Conservation (phyloP, 2,797 vertebrate genomes). For the Acrossocheilus fasciatus region DNA sequence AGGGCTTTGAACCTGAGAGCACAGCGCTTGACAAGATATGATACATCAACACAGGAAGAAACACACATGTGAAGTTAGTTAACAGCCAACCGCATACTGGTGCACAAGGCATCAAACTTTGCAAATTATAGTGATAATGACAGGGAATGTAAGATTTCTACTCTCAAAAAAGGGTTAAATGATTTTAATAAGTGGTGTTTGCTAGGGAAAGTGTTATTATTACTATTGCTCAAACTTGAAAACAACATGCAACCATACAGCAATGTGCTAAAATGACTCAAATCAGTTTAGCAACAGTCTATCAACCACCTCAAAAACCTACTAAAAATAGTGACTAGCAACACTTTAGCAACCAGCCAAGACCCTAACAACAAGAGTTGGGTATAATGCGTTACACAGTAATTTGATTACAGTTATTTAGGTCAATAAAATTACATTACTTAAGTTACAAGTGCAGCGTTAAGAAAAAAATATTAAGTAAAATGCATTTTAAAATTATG, state of each 20-base stretch:
- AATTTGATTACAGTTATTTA: too few species aligned
- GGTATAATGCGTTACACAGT: not conserved
- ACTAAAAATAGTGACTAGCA: not conserved
- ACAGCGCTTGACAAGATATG: constrained; percentile 51
- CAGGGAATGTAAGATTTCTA: not conserved
- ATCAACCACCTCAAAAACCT: not conserved
- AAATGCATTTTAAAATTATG: too few species aligned
- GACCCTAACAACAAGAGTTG: not conserved
- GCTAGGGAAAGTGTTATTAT: not conserved
- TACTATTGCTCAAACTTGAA: not conserved
- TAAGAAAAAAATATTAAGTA: too few species aligned
- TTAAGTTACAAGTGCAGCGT: too few species aligned
- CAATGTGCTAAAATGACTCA: not conserved
- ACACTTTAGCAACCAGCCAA: not conserved
- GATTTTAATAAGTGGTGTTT: constrained; percentile 4
- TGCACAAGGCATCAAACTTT: constrained; percentile 10
- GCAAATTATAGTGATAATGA: not conserved
- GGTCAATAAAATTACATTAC: too few species aligned
- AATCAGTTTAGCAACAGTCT: not conserved
- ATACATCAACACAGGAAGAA: constrained; percentile 55
- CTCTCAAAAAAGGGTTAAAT: not conserved
- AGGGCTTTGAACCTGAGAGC: constrained; percentile 60
- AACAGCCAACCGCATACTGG: constrained; percentile 12
- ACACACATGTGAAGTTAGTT: constrained; percentile 41
- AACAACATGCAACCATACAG: not conserved